These are phyloP conservation scores for Lissonota sp. DNA, from an alignment of 2,888 invertebrate genomes.

Conservation along the genomic window DNA sequence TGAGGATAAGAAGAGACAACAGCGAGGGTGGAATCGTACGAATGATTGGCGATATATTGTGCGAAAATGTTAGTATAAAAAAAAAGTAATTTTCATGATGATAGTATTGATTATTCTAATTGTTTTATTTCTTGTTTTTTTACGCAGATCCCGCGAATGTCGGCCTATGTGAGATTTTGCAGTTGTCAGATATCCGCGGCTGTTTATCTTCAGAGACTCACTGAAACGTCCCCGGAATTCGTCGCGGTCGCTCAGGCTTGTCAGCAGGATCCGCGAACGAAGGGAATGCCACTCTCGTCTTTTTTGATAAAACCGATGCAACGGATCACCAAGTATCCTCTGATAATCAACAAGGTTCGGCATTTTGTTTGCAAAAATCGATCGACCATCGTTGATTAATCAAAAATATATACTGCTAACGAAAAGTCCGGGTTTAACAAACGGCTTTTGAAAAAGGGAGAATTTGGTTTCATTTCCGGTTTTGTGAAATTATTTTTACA, in stretches of 20 bases:
- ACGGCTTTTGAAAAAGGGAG: too few species aligned
- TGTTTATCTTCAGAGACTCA: constrained; percentile 87
- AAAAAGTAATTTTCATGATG: constrained; percentile 12
- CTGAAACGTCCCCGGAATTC: constrained; percentile 87
- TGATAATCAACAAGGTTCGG: constrained; percentile 89
- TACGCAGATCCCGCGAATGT: constrained; percentile 88
- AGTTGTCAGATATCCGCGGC: constrained; percentile 90
- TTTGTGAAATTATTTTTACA: too few species aligned
- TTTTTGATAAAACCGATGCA: constrained; percentile 93
- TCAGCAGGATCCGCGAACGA: constrained; percentile 87
- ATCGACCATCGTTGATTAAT: background rate
- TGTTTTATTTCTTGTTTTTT: constrained; percentile 47
- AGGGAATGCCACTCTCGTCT: constrained; percentile 90
- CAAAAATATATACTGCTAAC: too few species aligned
- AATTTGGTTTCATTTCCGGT: too few species aligned
- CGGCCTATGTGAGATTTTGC: constrained; percentile 90
- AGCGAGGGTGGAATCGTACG: constrained; percentile 86
- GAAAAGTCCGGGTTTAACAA: too few species aligned
- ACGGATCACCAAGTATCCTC: constrained; percentile 91
- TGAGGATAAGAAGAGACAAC: constrained; percentile 86
- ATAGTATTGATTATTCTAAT: constrained; percentile 10
- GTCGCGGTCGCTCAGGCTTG: constrained; percentile 87
- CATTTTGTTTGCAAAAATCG: background rate
- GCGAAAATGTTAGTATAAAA: constrained; percentile 87
- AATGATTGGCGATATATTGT: constrained; percentile 89